These are phyloP conservation scores for Tokudaia tokunoshimensis DNA, from an alignment of 2,797 vertebrate species.

Conservation along the genomic window DNA sequence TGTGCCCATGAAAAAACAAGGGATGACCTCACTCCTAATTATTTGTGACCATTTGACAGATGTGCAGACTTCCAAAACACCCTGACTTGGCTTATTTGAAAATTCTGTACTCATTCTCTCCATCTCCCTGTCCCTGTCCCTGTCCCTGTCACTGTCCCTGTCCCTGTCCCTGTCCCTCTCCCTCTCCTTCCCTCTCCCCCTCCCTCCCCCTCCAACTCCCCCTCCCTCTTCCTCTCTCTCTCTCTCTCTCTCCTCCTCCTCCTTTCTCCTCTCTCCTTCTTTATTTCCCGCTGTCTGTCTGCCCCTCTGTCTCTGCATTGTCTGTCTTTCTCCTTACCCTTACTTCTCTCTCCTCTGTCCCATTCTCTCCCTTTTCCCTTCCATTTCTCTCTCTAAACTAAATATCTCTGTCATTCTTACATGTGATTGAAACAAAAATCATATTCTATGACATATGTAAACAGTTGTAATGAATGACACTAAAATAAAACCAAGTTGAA, in stretches of 20 bases:
- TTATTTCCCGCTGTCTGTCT: background rate
- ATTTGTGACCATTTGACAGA: background rate
- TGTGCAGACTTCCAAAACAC: background rate
- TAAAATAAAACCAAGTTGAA: background rate
- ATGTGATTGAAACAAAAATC: background rate
- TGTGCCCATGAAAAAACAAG: no score
- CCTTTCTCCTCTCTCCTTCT: rapidly evolving
- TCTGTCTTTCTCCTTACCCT: background rate
- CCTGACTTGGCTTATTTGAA: background rate
- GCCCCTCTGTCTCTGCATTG: no score
- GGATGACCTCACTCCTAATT: background rate
- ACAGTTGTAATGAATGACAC: background rate
- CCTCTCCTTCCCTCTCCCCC: rapidly evolving
- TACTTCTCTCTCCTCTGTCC: background rate
- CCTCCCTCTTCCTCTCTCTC: rapidly evolving
- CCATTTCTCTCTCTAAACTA: background rate
- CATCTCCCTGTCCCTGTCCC: background rate
- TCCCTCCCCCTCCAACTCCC: rapidly evolving
- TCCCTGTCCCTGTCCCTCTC: no score
- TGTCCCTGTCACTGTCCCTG: no score
- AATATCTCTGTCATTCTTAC: background rate
- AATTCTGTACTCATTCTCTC: background rate
- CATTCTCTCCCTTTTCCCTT: no score
- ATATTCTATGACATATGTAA: background rate
- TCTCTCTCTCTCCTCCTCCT: no score